Evolutionary conservation across 2,797 vertebrate species (phyloP), one percentile per base, ranked within the genome.

Genomic region (Notolepis coatsorum): DNA sequence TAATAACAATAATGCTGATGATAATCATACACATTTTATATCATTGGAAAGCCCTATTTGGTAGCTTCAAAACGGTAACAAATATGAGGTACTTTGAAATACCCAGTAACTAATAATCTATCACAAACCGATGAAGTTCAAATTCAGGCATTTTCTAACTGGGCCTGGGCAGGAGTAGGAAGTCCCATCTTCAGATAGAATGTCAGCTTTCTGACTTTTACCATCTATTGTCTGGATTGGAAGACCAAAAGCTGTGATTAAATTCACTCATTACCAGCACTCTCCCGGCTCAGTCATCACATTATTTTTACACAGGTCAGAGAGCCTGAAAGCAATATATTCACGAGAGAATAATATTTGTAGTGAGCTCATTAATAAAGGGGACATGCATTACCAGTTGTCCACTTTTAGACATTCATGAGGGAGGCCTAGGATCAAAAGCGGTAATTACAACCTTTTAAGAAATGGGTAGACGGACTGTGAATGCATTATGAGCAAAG

Each of bases 221-320:
- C 7, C 35, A 37, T 37, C 10, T 12, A 5, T 37, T 37, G 4
- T 37, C 12, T 37, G 12, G 35, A 37, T 23, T 38, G 25, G 68
- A 70, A 79, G 59, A 76, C 82, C 56, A 41, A 74, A 77, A 75
- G 77, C 69, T 73, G 73, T 69, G 70, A 84, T 86, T 87, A 85
- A 85, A 84, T 83, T 66, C 25, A 9, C 61, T 86, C 76, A 84
- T 86, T 89, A 82, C 54, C 37, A 54, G 73, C 61, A 52, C 68
- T 78, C 49, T 68, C 7, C n/a, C 72, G 73, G 75, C 75, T 60
- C 71, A 81, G 64, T 54, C 56, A 57, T 38, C 6, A 25, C 46
- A 31, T 77, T 73, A 79, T 73, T 82, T n/a, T 79, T 77, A 59
- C 47, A 35, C 84, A 84, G 82, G 78, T 86, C 80, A 80, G 60